These are phyloP conservation scores for Apotomis turbidana DNA, from an alignment of 2,888 invertebrate genomes.

Conservation along the genomic window DNA sequence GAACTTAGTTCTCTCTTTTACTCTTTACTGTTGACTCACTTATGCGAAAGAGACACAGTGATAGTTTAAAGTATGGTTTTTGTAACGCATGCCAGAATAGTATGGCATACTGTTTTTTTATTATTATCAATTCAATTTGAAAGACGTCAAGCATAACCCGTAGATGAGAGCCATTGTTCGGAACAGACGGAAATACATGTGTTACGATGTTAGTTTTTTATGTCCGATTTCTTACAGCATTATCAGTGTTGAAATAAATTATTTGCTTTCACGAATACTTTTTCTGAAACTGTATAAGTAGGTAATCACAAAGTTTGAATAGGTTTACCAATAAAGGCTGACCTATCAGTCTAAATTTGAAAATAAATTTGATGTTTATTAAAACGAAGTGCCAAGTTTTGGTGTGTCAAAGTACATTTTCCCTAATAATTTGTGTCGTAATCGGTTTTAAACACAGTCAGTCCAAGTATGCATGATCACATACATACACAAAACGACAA, in stretches of 20 bases:
- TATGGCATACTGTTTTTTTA: conserved; percentile 19
- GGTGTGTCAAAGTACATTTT: no score
- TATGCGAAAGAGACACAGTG: neutral
- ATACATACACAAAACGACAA: neutral
- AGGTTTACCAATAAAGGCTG: no score
- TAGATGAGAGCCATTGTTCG: conserved; percentile 30
- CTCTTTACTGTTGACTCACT: neutral
- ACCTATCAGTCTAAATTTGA: no score
- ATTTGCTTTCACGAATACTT: no score
- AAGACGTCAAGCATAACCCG: conserved; percentile 20
- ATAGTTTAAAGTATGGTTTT: neutral
- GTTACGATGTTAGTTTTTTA: conserved; percentile 20
- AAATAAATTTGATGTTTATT: no score
- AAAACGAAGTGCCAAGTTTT: no score
- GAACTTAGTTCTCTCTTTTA: neutral
- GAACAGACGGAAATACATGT: conserved; percentile 21
- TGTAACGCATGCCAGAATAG: neutral
- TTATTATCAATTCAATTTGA: conserved; percentile 36
- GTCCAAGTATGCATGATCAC: neutral
- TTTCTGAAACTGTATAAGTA: no score
- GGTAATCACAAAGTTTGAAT: no score
- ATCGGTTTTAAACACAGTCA: neutral
- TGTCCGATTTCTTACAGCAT: no score
- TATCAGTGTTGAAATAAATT: no score
- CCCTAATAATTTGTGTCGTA: no score